Percentiles rank a stretch among this genome's conserved stretches.
Conservation (phyloP, 2,113 vertebrate species). For the Phrynocephalus versicolor region DNA sequence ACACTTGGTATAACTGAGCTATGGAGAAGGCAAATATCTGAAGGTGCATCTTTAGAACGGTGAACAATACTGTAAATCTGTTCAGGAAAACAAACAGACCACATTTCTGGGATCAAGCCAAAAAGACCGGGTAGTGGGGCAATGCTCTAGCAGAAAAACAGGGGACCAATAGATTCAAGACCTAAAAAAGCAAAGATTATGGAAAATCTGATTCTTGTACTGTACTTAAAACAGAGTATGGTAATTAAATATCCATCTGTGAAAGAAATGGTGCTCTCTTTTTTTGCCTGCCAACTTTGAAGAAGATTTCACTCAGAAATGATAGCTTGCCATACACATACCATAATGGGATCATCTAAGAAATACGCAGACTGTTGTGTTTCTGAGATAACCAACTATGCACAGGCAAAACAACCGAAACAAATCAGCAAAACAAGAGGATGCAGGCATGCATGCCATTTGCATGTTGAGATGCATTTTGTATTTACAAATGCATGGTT, state of each 20-base stretch:
- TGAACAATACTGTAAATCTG: not conserved
- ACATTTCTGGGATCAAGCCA: not conserved
- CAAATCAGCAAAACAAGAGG: not conserved
- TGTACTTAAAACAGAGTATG: not conserved
- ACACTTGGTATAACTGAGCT: not conserved
- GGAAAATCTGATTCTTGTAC: conserved; percentile 6
- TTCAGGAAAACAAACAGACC: not conserved
- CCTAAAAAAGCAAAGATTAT: not conserved
- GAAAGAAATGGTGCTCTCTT: not conserved
- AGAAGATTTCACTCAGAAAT: not conserved
- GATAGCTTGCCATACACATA: not conserved
- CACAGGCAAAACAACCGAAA: not conserved
- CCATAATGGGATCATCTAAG: not conserved
- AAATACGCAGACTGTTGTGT: not conserved
- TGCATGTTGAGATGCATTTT: not conserved
- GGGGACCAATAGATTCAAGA: not conserved
- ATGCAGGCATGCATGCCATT: not conserved
- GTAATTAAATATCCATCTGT: not conserved
- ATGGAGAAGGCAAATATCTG: not conserved
- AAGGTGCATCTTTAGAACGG: not conserved
- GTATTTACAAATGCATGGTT: not conserved
- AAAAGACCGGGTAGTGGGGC: not conserved
- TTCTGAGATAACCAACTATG: not conserved
- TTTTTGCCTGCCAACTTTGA: not conserved
- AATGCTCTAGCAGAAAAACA: not conserved